Percentiles rank a stretch among this genome's conserved stretches.
Evolutionary conservation across 2,113 vertebrate species (phyloP).

Genomic region (Oxygymnocypris stewartii): DNA sequence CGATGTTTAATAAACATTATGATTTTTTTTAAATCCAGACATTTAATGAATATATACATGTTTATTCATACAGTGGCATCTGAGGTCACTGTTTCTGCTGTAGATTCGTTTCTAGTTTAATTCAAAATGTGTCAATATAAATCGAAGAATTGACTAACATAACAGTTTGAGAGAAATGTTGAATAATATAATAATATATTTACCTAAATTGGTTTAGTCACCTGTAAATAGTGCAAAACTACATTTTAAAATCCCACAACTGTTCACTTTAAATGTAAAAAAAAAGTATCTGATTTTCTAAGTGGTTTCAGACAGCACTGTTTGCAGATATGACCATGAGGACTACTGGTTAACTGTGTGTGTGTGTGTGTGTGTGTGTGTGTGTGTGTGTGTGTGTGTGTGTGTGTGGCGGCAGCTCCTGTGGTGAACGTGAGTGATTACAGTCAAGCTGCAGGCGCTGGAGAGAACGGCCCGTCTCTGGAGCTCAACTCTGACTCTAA

Average conservation of each 20-base stretch:
- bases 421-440: conserved; percentile 79
- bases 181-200: too few species aligned
- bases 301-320: neutral
- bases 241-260: neutral
- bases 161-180: neutral
- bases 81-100: neutral
- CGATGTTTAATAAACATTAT: neutral
- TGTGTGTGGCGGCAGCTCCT: conserved; percentile 72
- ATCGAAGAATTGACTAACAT: neutral
- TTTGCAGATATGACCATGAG: neutral
- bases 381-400: neutral
- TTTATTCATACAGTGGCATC: neutral
- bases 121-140: neutral
- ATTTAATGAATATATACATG: neutral
- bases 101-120: neutral
- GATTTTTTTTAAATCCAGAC: neutral
- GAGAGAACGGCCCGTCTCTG: conserved; percentile 69
- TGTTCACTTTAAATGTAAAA: neutral
- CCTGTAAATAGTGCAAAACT: neutral
- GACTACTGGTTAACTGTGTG: neutral
- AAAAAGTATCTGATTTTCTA: neutral
- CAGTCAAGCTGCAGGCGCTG: conserved; percentile 53
- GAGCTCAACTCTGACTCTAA: conserved; percentile 78
- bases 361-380: neutral
- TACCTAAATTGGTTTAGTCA: neutral